These are phyloP conservation scores for Atlantisia rogersi DNA, from an alignment of 2,113 vertebrate genomes.

Conservation along the genomic window DNA sequence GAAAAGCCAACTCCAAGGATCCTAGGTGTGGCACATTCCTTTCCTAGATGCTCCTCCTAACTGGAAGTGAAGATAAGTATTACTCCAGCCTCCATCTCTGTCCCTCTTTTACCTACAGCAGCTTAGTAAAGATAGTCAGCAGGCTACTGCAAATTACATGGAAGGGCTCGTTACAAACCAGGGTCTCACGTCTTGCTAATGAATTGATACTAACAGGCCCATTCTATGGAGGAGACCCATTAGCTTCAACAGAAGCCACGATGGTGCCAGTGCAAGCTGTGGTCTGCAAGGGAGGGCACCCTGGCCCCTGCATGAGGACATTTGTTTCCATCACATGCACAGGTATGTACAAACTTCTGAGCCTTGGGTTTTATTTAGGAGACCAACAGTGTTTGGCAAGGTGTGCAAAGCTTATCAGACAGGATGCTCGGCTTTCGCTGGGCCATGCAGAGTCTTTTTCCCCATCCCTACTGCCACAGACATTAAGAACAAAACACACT, in stretches of 20 bases:
- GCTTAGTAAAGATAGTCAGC: not conserved
- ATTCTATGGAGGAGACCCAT: not conserved
- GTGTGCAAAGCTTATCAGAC: not conserved
- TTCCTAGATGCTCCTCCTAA: slow-evolving; percentile 25
- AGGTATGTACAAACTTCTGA: not conserved
- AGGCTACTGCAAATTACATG: not conserved
- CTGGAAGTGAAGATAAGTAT: slow-evolving; percentile 39
- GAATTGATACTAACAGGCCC: not conserved
- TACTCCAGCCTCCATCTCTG: not conserved
- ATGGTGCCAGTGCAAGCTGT: not conserved
- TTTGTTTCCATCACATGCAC: not conserved
- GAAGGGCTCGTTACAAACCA: not conserved
- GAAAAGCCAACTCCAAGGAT: not conserved
- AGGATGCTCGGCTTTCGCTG: not conserved
- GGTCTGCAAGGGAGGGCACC: not conserved
- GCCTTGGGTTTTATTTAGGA: not conserved
- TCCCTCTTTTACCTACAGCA: not conserved
- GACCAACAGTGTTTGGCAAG: not conserved
- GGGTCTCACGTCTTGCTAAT: not conserved
- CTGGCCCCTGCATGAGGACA: not conserved
- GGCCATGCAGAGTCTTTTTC: not conserved
- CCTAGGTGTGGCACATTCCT: slow-evolving; percentile 55
- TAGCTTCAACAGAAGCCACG: not conserved
- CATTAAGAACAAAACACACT: not conserved
- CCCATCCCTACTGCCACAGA: not conserved